Evolutionary conservation across 2,113 vertebrate species (phyloP).

Genomic region (Prietella phreatophila): DNA sequence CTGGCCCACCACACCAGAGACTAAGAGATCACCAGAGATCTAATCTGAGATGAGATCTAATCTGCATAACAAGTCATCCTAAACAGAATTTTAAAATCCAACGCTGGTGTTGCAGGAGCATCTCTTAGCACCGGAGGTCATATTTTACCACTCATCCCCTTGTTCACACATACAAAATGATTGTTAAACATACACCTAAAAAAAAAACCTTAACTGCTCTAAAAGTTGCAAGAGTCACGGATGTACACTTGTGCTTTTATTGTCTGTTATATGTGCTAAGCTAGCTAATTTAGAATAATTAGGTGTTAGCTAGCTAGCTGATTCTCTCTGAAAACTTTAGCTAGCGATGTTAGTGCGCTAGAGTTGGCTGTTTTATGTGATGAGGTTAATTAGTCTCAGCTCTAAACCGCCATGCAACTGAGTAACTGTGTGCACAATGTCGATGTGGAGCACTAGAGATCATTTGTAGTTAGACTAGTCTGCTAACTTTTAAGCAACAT

Average conservation of each 20-base stretch:
- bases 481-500: background rate
- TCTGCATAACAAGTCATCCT: background rate
- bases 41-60: background rate
- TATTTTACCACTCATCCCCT: background rate
- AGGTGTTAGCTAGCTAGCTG: background rate
- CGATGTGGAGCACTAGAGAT: background rate
- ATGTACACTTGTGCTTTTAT: background rate
- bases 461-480: background rate
- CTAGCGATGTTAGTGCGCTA: background rate
- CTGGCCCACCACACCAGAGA: background rate
- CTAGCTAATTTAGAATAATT: background rate
- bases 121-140: no score
- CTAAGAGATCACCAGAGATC: background rate
- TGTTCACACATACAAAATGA: background rate
- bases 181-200: background rate
- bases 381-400: background rate
- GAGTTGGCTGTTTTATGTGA: background rate
- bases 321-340: background rate
- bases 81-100: background rate
- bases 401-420: background rate
- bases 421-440: background rate
- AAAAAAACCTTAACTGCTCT: background rate
- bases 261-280: background rate
- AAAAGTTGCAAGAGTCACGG: background rate
- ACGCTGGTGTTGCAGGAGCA: no score